Base-by-base conservation (phyloP, 2,888 invertebrate species). In the Alviniconcha strummeri region DNA sequence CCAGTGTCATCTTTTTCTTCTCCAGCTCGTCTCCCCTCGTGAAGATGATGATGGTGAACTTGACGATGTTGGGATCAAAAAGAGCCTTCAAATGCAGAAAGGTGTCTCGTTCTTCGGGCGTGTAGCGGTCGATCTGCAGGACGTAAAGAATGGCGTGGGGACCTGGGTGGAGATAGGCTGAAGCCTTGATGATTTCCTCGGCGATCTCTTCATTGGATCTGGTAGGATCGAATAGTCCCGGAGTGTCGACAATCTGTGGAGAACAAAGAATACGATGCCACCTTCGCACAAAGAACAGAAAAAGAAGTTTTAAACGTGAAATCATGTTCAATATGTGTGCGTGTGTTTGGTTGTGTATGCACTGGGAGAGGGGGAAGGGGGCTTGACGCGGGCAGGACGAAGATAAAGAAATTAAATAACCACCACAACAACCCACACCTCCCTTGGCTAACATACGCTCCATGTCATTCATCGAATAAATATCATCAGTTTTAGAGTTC, bases 111-210 rank as follows among this genome's bases (percentile, higher is more conserved):
- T 80, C 80, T 15, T 80, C 80, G 11, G 67, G 69, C 6, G 80
- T 80, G 80, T 69, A 80, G 55, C 80, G 80, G 55, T 13, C 80
- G 19, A 52, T 8, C 80, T 69, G n/a, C 11, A 80, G 9, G 55
- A 80, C 80, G 17, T 80, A 80, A n/a, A 80, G 69, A 54, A 80
- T n/a, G n/a, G 80, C 80, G 69, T 80, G 69, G 11, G 64, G 80
- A 7, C 80, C 69, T 8, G 69, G 67, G 55, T 80, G n/a, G 11
- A 67, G 36, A n/a, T 9, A 15, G 67, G 67, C 55, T 11, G 52
- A n/a, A 8, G 77, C 60, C 60, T 77, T 67, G 17, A 80, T 52
- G 69, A 80, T 69, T 8, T 80, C 69, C 2, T 80, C 11, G 8
- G 13, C 69, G 9, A 69, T 55, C 0, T 69, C 80, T 52, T 69